These are phyloP conservation scores for Zygogramma bicolorata DNA, from an alignment of 2,888 invertebrate species.

Conservation along the genomic window DNA sequence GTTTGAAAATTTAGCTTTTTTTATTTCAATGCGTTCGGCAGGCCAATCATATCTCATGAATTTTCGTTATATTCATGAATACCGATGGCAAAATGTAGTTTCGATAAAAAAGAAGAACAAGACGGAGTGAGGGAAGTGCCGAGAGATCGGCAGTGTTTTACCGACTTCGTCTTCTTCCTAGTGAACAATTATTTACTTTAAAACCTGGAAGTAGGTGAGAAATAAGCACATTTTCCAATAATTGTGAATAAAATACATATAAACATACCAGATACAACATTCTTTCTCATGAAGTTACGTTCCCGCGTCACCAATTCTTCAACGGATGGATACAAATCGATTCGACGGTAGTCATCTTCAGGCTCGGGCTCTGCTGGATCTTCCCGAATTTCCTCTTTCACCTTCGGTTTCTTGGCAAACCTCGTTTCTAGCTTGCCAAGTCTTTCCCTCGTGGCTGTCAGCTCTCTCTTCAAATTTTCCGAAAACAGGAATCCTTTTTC, in stretches of 20 bases:
- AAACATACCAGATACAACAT: slow-evolving; percentile 71
- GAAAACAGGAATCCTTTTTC: background rate
- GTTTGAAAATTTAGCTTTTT: no score
- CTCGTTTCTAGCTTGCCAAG: background rate
- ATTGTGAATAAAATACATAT: background rate
- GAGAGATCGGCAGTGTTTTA: no score
- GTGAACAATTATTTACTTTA: no score
- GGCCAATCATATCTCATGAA: no score
- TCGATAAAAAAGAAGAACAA: no score
- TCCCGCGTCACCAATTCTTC: slow-evolving; percentile 60
- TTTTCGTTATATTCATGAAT: no score
- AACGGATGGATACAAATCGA: slow-evolving; percentile 40
- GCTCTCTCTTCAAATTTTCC: background rate
- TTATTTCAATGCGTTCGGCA: no score
- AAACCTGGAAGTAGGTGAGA: no score
- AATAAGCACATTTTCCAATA: no score
- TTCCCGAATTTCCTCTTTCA: background rate
- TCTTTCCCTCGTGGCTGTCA: background rate
- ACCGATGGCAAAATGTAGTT: no score
- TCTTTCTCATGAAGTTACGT: slow-evolving; percentile 69
- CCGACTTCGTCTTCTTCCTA: no score
- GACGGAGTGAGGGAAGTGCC: no score
- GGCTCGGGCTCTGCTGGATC: background rate
- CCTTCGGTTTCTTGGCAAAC: background rate
- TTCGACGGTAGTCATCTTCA: background rate